A percentile compares a stretch with the other conserved stretches of the same genome.
Evolutionary conservation across 2,797 vertebrate species (phyloP).

Genomic region (Mormyrops attenuatus): DNA sequence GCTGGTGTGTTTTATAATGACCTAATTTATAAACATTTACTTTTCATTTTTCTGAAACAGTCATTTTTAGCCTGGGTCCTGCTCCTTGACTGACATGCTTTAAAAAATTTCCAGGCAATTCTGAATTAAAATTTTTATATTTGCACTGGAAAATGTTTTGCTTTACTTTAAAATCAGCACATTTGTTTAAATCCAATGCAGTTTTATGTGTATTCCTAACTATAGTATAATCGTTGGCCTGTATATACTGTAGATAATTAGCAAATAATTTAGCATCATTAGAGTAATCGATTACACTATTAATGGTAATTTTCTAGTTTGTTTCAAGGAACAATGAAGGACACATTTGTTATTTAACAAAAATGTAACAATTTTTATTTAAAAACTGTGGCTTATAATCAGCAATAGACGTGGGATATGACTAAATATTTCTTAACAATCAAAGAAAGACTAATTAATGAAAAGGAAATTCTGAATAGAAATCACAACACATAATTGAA

Average conservation of each 20-base stretch:
- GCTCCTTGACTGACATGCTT: background rate
- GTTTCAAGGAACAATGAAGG: background rate
- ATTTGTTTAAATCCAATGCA: background rate
- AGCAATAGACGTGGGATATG: background rate
- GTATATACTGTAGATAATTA: background rate
- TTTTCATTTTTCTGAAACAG: background rate
- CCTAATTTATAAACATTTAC: conserved; percentile 9
- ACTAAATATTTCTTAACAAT: background rate
- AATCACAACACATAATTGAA: background rate
- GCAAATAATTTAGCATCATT: background rate
- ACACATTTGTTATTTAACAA: background rate
- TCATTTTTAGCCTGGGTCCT: background rate
- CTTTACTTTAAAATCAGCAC: background rate
- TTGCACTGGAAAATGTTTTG: background rate
- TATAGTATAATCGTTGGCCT: background rate
- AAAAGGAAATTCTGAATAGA: background rate
- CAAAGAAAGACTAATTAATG: background rate
- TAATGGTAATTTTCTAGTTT: background rate
- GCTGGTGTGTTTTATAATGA: background rate
- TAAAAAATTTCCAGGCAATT: background rate
- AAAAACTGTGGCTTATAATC: background rate
- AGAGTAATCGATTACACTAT: background rate
- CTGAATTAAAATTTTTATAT: background rate
- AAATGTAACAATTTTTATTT: background rate
- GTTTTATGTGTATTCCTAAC: background rate